Base-by-base conservation (phyloP, 2,888 invertebrate genomes). In the Harmothoe impar region DNA sequence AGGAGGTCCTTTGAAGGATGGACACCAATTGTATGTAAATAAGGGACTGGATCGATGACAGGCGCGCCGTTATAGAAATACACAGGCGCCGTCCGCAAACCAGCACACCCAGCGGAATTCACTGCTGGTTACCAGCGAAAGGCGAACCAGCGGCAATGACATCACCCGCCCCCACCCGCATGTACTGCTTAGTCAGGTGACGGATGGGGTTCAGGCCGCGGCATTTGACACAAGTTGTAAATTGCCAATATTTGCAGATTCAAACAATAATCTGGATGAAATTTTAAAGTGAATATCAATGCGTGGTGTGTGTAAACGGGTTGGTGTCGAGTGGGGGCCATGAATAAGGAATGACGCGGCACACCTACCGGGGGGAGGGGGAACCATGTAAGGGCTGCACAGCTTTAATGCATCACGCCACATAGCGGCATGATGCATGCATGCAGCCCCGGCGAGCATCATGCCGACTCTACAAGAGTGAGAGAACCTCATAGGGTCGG, bases 201-300 rank as follows among this genome's bases (percentile, higher is more conserved):
- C 20, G 10, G 43, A 43, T 43, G 3, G 43, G 10, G 3, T 43
- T 10, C 3, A 10, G 43, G 43, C 43, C 3, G 10, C 10, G 29
- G 15, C 72, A 72, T 72, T 72, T 72, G 25, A 72, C 43, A 62
- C 62, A 62, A 15, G 25, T 72, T n/a, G 72, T 72, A 72, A n/a
- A 72, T 72, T 29, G 25, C 72, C 72, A 72, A 25, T 29, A 25
- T 25, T 72, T 72, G 72, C 25, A 43, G n/a, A 72, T 72, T 72
- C n/a, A 72, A 72, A 25, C 29, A 72, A 15, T 29, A 0, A 29
- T 72, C 3, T 72, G 72, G 29, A 15, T 25, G 72, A 72, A 25
- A 72, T 72, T 72, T 72, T 72, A 72, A 72, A 29, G 10, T 43
- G 43, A 43, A 43, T 7, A 43, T 43, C 5, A 43, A 3, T 43